Conservation (phyloP, 1,140 invertebrate genomes). For the Eueides isabella region DNA sequence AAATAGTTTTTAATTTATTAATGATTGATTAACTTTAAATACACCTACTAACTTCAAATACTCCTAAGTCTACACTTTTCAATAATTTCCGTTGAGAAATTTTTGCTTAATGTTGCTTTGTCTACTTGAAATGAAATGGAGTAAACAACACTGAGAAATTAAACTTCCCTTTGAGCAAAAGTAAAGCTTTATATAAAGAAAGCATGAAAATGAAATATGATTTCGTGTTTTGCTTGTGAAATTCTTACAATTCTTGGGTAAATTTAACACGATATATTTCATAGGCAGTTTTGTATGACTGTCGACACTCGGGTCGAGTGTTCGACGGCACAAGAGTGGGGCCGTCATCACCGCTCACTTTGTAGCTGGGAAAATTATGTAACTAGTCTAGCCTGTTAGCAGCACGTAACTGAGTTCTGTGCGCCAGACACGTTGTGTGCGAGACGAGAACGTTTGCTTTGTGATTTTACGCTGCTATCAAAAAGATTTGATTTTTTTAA, state of each 20-base stretch:
- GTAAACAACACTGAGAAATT: not conserved
- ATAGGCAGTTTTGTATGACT: conserved; percentile 18
- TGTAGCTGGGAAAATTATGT: conserved; percentile 16
- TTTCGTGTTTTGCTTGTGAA: not conserved
- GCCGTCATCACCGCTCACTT: conserved; percentile 26
- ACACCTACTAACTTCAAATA: too few species aligned
- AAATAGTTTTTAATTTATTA: too few species aligned
- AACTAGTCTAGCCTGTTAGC: not conserved
- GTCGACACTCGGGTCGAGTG: conserved; percentile 19
- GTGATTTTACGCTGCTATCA: not conserved
- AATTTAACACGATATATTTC: conserved; percentile 16
- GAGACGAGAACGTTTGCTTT: not conserved
- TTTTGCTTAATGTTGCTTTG: not conserved
- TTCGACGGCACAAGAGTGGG: conserved; percentile 27
- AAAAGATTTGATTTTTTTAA: too few species aligned
- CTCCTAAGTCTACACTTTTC: not conserved
- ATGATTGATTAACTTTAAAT: too few species aligned
- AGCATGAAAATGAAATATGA: not conserved
- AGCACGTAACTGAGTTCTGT: not conserved
- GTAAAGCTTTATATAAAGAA: not conserved
- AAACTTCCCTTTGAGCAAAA: not conserved
- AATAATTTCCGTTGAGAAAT: not conserved
- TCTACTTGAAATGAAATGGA: not conserved
- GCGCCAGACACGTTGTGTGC: not conserved
- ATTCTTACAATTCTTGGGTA: not conserved